phyloP scores from a whole-genome alignment of 2,113 vertebrate species.

The Hiodon tergisus region DNA sequence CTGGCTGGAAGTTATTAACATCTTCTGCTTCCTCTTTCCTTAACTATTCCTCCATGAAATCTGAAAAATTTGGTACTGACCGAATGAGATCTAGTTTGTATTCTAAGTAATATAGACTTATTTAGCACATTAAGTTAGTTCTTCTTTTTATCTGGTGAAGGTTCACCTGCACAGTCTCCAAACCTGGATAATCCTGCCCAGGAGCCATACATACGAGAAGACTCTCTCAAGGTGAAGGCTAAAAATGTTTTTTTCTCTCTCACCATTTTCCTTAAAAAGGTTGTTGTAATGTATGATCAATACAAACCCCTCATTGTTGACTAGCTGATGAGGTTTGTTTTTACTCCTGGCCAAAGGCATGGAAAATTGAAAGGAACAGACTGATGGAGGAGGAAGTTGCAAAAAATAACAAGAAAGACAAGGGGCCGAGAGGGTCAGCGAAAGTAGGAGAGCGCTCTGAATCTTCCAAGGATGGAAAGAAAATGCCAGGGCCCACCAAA shows the following conservation, averaged over 20 bases:
- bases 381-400: constrained; percentile 58
- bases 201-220: constrained; percentile 46
- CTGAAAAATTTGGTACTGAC: neutral
- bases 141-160: constrained; percentile 21
- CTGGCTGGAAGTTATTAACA: no score
- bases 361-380: constrained; percentile 63
- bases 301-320: neutral
- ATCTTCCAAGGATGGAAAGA: constrained; percentile 33
- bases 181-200: constrained; percentile 3
- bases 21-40: no score
- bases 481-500: constrained; percentile 2
- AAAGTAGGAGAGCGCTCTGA: constrained; percentile 17
- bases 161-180: neutral
- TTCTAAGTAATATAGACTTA: neutral
- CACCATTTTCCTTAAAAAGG: no score
- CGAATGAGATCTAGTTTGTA: neutral
- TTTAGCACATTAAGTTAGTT: neutral
- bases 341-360: constrained; percentile 54
- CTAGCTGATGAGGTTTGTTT: neutral
- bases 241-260: neutral
- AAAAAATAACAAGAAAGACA: constrained; percentile 54
- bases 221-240: constrained; percentile 59
- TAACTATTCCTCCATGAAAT: neutral
- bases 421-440: constrained; percentile 37
- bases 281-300: neutral